Evolutionary conservation across 2,113 vertebrate genomes (phyloP), one percentile per base, ranked within the genome.

Genomic region (Heteronetta atricapilla): DNA sequence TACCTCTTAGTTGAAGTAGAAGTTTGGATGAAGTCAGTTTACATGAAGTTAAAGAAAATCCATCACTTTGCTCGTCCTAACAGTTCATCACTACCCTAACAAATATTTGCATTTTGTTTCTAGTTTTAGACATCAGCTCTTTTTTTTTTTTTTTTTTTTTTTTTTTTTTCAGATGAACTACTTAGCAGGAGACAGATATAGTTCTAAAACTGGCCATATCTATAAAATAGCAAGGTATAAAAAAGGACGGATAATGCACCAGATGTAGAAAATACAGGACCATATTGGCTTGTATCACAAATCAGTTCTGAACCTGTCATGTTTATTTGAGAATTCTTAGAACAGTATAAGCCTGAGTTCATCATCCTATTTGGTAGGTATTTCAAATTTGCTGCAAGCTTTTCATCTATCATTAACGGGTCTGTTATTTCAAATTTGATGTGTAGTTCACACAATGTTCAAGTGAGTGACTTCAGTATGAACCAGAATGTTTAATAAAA

Each of bases 401-500:
- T 92, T 92, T 93, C 6, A 70, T 80, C 70, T 80, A 29, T 94
- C 70, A 82, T 94, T 95, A 94, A 92, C 80, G 25, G 19, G 17
- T 66, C 67, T 86, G 42, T 85, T 90, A 69, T 75, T 92, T 63
- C 78, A 94, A 82, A 94, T 85, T 80, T 1, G 2, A 74, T 70
- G 20, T 77, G 50, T 59, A 85, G 74, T 85, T 89, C 91, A 89
- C 67, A 82, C 70, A 80, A 50, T 60, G 22, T 84, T 76, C 55
- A 40, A 89, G 44, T 59, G 60, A 92, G 40, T 90, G 78, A 83
- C 42, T 86, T 76, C 62, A 88, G 34, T 14, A 62, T 1, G 3
- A 63, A 72, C 14, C 20, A 73, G 55, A 92, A 84, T 38, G 10
- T 87, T 94, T 80, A 92, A 95, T 94, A 89, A 95, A 95, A 79